Evolutionary conservation across 2,797 vertebrate genomes (phyloP), one percentile per base, ranked within the genome.

Genomic region (Sebastes minor): DNA sequence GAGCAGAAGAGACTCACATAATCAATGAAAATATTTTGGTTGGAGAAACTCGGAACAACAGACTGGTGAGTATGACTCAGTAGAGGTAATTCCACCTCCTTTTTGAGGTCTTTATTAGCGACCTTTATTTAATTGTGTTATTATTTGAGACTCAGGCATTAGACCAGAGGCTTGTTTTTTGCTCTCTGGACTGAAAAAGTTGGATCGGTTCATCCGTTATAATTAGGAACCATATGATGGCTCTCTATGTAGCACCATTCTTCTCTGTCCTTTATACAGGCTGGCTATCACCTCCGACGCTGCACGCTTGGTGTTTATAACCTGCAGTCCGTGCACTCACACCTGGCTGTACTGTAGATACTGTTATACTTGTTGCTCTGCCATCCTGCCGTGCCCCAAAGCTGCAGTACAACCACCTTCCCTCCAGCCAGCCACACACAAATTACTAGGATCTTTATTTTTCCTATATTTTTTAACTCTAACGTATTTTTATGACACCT

Each of bases 401-500:
- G 52, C 42, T 53, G 49, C 55, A 57, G 38, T n/a, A 30, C 32
- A 71, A 55, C 83, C 52, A 49, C 68, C 72, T 69, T 6, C 76
- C 74, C 30, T 22, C 32, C 32, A 49, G 38, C 64, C 49, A 55
- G 49, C 57, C 53, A 55, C 77, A 64, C 62, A 35, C 72, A 76
- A 76, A 77, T 57, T 33, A 59, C 77, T 57, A 76, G 75, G 78
- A 80, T 76, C 38, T 88, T 76, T 82, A 69, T 79, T 84, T 86
- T 82, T 74, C 65, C 61, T 53, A 64, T 70, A 74, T 84, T 82
- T 84, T 78, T 70, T 53, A 67, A 76, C 56, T 69, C 33, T 49
- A 76, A 80, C 25, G 3, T 73, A 84, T 74, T 88, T 90, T 88
- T 88, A 87, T 79, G 85, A 90, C 86, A 76, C 87, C 66, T 74